Evolutionary conservation across 2,888 invertebrate species (phyloP).

Genomic region (Leptinotarsa juncta): DNA sequence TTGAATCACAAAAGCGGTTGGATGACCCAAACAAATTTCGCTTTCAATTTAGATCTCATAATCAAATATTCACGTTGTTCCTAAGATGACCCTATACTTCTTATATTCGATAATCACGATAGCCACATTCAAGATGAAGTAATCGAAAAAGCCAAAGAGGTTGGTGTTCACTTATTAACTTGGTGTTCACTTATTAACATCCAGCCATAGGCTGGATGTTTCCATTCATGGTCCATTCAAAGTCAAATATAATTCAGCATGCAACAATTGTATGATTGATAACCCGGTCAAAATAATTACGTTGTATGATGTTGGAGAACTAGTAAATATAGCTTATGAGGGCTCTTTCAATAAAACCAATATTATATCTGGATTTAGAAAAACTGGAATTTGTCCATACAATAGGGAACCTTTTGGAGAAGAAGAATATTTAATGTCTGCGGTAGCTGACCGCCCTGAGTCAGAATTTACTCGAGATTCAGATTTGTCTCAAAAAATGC

Average conservation of each 20-base stretch:
- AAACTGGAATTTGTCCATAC: conserved; percentile 36
- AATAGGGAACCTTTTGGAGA: too few species aligned
- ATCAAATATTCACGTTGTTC: too few species aligned
- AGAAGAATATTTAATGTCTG: too few species aligned
- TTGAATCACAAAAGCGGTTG: too few species aligned
- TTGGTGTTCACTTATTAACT: conserved; percentile 60
- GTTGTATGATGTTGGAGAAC: neutral
- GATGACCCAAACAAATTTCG: too few species aligned
- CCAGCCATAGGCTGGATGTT: conserved; percentile 50
- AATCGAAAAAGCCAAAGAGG: conserved; percentile 54
- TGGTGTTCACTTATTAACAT: conserved; percentile 61
- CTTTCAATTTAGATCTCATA: too few species aligned
- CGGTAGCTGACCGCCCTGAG: too few species aligned
- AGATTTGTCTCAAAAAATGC: too few species aligned
- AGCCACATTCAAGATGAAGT: conserved; percentile 52
- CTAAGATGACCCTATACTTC: too few species aligned
- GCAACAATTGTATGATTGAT: neutral
- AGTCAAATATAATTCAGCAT: neutral
- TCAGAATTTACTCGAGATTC: too few species aligned
- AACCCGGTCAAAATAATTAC: conserved; percentile 11
- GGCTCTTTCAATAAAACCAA: conserved; percentile 48
- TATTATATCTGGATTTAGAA: conserved; percentile 42
- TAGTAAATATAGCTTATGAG: neutral
- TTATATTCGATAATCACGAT: conserved; percentile 59
- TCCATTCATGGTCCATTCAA: conserved; percentile 42